Base-by-base conservation (phyloP, 2,113 vertebrate species). In the Hemiscyllium ocellatum region DNA sequence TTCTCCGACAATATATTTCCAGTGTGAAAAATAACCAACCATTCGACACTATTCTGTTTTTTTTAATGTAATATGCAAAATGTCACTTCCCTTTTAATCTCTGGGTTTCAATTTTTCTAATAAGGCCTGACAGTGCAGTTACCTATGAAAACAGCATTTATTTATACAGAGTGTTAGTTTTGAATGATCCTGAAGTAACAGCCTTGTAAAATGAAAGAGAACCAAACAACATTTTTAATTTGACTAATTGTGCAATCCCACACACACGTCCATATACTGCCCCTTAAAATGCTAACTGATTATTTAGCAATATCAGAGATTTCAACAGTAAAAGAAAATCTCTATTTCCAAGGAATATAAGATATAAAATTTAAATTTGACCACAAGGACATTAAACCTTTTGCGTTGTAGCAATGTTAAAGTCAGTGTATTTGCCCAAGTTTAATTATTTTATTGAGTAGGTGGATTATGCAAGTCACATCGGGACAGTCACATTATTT, bases 371-470 rank as follows among this genome's bases (percentile, higher is more conserved):
- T 69, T 26, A 37, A 70, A 69, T 47, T 47, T 47, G 42, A 47
- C n/a, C n/a, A n/a, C 42, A 47, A 47, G 42, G 42, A 47, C 42
- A 47, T 47, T 47, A 47, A 47, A 47, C 42, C 42, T 47, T 47
- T 47, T 47, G 42, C 42, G 1, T 47, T 47, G 42, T 47, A 47
- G 42, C 0, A 61, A 61, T 12, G 56, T 61, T 61, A 61, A 61
- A 61, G 12, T 7, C 56, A 61, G 8, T 12, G 8, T 61, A 61
- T 61, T 61, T 33, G 68, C 72, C 26, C 19, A 47, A 94, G 20
- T 13, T 70, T 95, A 95, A 52, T 72, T 52, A 10, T 95, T 94
- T 70, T 95, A 76, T 95, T 70, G 94, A 3, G 42, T 72, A 95
- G 47, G 24, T 52, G 94, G 69, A 95, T 95, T 70, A 22, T 95